Base-by-base conservation (phyloP, 1,140 invertebrate genomes). In the Drosophila azteca region DNA sequence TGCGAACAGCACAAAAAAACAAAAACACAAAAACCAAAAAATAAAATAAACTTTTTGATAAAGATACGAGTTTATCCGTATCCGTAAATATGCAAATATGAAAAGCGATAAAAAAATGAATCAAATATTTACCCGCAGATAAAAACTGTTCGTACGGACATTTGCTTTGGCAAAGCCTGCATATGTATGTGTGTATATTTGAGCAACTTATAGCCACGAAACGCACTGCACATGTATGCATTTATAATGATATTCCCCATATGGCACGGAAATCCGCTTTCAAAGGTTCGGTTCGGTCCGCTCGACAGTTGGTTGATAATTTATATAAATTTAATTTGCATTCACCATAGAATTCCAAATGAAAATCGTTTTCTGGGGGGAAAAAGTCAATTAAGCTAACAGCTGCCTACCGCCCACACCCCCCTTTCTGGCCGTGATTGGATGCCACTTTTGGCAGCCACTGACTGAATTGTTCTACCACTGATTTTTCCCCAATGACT, bases 371-470 rank as follows among this genome's bases (percentile, higher is more conserved):
- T 54, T 3, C n/a, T 20, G 0, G 17, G 17, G 11, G 39, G 48
- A 17, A 35, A 55, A 49, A 74, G 60, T 55, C 69, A 58, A 63
- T 51, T 39, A 73, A 57, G 11, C 39, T 65, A 53, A 74, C 24
- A 35, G 51, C 52, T 31, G 29, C 29, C 8, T n/a, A n/a, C n/a
- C n/a, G n/a, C 2, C 8, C 8, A 7, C 6, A 6, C 8, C 29
- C 8, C 29, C 29, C 8, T 8, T 9, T 64, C 3, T 53, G 31
- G 51, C 29, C 15, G 31, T 41, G 31, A 35, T 61, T 52, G 46
- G 41, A 43, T 48, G 31, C 43, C 45, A 49, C 52, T 73, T 64
- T 65, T 46, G 41, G 44, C 15, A 57, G 24, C 45, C 29, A 35
- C 31, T 35, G 31, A 11, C 31, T 9, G 9, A 22, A 29, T 43